Evolutionary conservation across 2,113 vertebrate genomes (phyloP), one percentile per base, ranked within the genome.

Genomic region (Cochlearius cochlearius): DNA sequence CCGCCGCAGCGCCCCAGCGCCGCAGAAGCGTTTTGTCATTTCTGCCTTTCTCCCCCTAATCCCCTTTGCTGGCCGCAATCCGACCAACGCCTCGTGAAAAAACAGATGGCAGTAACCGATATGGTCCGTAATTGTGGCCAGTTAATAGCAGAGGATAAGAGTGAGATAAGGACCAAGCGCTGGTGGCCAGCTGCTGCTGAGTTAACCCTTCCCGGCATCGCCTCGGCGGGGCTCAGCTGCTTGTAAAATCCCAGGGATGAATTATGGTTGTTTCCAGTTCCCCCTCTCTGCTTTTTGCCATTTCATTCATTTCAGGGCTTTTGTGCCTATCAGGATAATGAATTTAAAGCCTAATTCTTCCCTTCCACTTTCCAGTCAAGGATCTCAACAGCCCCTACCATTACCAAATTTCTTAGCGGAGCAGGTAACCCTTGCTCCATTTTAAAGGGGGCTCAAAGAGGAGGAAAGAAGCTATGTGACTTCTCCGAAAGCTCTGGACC

Each of bases 21-120:
- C 78, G 76, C 89, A 60, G 83, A 92, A 95, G 76, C 93, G 2
- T 81, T 72, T 29, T 90, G 94, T 94, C 97, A 94, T 94, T 93
- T 69, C 94, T 85, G 95, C 94, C 94, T 92, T 83, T 96, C 95
- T 92, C 90, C 74, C 49, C 95, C 86, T 98, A 98, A 98, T 98
- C 97, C 97, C 87, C 86, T 55, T 58, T 30, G 93, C 95, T 98
- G 98, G 97, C 98, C 14, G 14, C 80, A 10, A 64, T 89, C 96
- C 93, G 73, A 63, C 39, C 93, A 85, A 73, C 9, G 94, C 97
- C 95, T 94, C 68, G 2, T 32, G 92, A 84, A 96, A 66, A 96
- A 97, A 98, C 98, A 98, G 98, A 97, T 98, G 98, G 97, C 94
- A 86, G 98, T 95, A 98, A 98, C 86, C 32, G 97, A 98, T 98